phyloP scores from a whole-genome alignment of 2,888 invertebrate species.

The Stenodera caucasica region DNA sequence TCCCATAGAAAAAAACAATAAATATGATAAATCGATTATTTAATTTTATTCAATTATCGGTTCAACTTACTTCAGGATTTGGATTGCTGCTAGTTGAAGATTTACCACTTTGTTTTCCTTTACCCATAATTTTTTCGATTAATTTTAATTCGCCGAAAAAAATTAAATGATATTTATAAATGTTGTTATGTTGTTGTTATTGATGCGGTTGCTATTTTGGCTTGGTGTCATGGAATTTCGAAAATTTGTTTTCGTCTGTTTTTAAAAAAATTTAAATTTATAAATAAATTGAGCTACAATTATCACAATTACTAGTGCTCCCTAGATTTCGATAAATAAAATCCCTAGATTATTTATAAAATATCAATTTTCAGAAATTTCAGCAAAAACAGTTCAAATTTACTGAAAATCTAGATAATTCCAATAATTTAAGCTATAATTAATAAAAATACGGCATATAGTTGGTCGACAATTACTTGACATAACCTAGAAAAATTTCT shows the following conservation, averaged over 20 bases:
- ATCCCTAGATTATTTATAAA: too few species aligned
- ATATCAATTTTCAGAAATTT: too few species aligned
- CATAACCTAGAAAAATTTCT: not conserved
- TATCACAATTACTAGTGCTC: too few species aligned
- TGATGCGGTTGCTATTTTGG: slow-evolving; percentile 17
- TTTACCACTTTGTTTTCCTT: slow-evolving; percentile 20
- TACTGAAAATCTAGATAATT: too few species aligned
- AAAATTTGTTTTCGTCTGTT: slow-evolving; percentile 15
- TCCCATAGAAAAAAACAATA: not conserved
- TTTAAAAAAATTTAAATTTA: too few species aligned
- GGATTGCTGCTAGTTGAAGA: not conserved
- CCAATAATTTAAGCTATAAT: too few species aligned
- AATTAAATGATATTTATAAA: not conserved
- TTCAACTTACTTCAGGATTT: slow-evolving; percentile 16
- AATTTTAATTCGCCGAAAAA: not conserved
- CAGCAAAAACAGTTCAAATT: too few species aligned
- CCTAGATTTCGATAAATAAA: too few species aligned
- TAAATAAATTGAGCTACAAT: not conserved
- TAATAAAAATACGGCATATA: too few species aligned
- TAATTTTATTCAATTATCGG: not conserved
- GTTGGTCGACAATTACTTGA: too few species aligned
- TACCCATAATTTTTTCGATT: slow-evolving; percentile 12
- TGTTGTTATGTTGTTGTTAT: not conserved
- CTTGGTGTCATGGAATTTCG: slow-evolving; percentile 19
- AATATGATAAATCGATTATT: not conserved